Conservation (phyloP, 2,113 vertebrate species). For the Muntiacus muntjak region DNA sequence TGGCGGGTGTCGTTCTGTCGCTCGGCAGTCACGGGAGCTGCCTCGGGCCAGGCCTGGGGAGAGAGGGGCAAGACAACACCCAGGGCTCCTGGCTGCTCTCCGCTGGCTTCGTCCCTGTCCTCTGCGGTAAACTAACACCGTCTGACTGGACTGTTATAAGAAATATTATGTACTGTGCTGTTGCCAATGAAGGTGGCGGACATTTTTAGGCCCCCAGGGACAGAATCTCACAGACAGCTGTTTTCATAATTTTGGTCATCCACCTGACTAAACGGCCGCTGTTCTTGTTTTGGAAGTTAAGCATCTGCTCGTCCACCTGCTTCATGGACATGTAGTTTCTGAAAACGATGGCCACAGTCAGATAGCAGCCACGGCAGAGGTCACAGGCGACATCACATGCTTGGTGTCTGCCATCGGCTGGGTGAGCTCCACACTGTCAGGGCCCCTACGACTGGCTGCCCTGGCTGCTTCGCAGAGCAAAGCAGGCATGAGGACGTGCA, state of each 20-base stretch:
- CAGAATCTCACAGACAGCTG: not conserved
- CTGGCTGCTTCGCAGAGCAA: too few relatives aligned
- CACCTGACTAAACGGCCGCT: too few relatives aligned
- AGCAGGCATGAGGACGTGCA: not conserved
- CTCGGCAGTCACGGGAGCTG: slow-evolving; percentile 88
- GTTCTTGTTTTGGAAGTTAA: not conserved
- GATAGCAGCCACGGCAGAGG: not conserved
- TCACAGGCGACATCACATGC: not conserved
- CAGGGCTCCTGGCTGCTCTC: slow-evolving; percentile 88
- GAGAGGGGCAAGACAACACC: slow-evolving; percentile 78
- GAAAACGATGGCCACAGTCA: not conserved
- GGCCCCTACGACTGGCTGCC: not conserved
- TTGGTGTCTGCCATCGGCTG: too few relatives aligned
- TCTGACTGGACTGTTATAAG: too few relatives aligned
- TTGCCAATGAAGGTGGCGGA: not conserved
- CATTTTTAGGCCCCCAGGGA: too few relatives aligned
- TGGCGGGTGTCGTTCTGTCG: slow-evolving; percentile 92
- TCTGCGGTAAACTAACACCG: slow-evolving; percentile 88
- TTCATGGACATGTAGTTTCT: not conserved
- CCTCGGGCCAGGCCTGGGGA: slow-evolving; percentile 77
- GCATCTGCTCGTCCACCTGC: not conserved
- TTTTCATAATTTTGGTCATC: not conserved
- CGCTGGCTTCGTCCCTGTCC: slow-evolving; percentile 82
- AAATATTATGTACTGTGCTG: not conserved
- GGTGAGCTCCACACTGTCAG: not conserved